Evolutionary conservation across 2,797 vertebrate genomes (phyloP), one percentile per base, ranked within the genome.

Genomic region (Crocodylus rhombifer): DNA sequence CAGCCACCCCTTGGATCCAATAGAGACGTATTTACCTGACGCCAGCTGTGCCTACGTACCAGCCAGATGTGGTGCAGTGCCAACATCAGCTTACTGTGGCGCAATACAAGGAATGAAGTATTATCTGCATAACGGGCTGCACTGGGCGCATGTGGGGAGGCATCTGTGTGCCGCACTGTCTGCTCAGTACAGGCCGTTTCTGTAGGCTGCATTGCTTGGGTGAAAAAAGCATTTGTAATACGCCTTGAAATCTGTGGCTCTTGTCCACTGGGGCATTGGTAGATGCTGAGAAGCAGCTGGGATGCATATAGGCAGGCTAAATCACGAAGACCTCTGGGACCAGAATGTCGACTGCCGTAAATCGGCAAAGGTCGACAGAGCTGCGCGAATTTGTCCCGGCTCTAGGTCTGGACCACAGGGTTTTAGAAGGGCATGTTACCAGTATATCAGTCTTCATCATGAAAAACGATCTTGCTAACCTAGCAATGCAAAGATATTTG

Each of bases 41-140:
- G 87, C 87, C 82, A 77, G 3, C 21, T 60, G 79, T 90, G 87
- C 80, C 90, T 90, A 0, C 14, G 76, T 36, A 64, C 58, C 82
- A 92, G 78, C 26, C 92, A 95, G 94, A 91, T 80, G 86, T 86
- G 91, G n/a, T 63, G 55, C 80, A 84, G 84, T 86, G 71, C 77
- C 91, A 82, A 84, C 3, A 85, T 60, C 89, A 88, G 83, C 87
- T 90, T 87, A 84, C 81, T 3, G 2, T 9, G 79, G 90, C 82
- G 83, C 93, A 75, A 60, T 64, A 60, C 62, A 51, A 15, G 88
- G 87, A 88, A 79, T 87, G 80, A 83, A 75, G 73, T 87, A 94
- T 30, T 80, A 63, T 26, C 73, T 89, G 84, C 71, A 8, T 36
- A 77, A 79, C 12, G 33, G 85, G 85, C 85, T 92, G 63, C 6